Evolutionary conservation across 1,140 invertebrate genomes (phyloP), one percentile per base, ranked within the genome.

Genomic region (Caenorhabditis latens): DNA sequence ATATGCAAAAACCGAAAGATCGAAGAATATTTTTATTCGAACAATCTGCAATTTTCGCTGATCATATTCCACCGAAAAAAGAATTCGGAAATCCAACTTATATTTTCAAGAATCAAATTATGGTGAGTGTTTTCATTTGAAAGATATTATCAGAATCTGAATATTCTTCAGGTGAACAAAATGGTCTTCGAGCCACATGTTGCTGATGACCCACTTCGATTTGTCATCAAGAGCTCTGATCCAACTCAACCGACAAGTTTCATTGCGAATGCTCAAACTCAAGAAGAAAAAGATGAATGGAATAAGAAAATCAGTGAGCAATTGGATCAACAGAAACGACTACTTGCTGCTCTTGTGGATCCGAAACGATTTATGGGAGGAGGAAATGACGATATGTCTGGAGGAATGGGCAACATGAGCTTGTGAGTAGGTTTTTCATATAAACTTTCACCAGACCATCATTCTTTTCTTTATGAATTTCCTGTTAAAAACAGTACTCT

Each of bases 11-110:
- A 93, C 95, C 95, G 65, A 96, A 96, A 91, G 97, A 99, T 90
- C 94, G 97, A 90, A 96, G 98, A 93, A 96, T 99, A 43, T 99
- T 99, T 94, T 94, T 99, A 7, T 99, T 99, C 93, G 97, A 99
- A 93, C 98, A 99, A 94, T 90, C 96, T 11, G 90, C 88, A 3
- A 92, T 92, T 42, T 91, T 92, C 63, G 92, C 92, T 61, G 92
- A 92, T 83, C 90, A 89, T 50, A 92, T 92, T 53, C 86, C 88
- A 42, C 92, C 96, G 92, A 98, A 97, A 93, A 97, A 95, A 42
- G 97, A 97, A 93, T 98, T 97, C 93, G 96, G 96, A 85, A 97
- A 96, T 94, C 97, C 97, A 89, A 96, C 95, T 58, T 99, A 98
- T 93, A 95, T 97, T 90, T 99, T 97, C 94, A 98, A 98, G 94